Percentiles rank a stretch among this genome's conserved stretches.
These are phyloP conservation scores for Hestina assimilis DNA, from an alignment of 1,140 invertebrate species.

Conservation along the genomic window DNA sequence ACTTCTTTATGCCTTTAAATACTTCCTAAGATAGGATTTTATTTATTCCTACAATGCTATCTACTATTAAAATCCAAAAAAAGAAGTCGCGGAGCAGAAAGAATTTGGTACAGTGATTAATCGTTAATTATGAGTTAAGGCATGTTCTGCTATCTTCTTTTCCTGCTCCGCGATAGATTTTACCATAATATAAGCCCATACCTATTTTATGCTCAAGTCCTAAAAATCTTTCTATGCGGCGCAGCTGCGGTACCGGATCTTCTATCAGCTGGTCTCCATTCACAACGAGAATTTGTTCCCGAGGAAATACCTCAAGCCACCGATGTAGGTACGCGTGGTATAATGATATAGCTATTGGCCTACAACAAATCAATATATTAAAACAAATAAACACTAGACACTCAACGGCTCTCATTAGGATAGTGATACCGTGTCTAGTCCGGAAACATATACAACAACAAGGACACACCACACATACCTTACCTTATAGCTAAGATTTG, in stretches of 20 bases:
- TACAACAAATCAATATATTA: constrained; percentile 28
- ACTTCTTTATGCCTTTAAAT: constrained; percentile 1
- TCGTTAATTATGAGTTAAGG: too few relatives aligned
- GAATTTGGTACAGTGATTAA: too few relatives aligned
- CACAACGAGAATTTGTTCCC: constrained; percentile 94
- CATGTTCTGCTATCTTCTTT: too few relatives aligned
- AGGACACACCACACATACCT: too few relatives aligned
- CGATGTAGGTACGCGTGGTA: constrained; percentile 91
- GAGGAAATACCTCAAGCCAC: constrained; percentile 93
- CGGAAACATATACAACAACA: too few relatives aligned
- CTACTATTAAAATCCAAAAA: too few relatives aligned
- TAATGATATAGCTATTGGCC: constrained; percentile 88
- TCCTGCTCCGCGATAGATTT: too few relatives aligned
- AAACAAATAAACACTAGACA: not conserved
- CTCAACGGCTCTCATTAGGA: not conserved
- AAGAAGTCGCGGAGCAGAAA: too few relatives aligned
- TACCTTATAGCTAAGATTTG: too few relatives aligned
- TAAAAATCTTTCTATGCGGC: constrained; percentile 93
- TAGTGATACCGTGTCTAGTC: too few relatives aligned
- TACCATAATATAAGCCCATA: too few relatives aligned
- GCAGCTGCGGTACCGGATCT: constrained; percentile 94
- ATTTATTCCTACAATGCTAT: too few relatives aligned
- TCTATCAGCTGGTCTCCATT: constrained; percentile 97
- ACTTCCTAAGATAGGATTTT: not conserved
- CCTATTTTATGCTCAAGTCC: constrained; percentile 83